These are phyloP conservation scores for Stenotaenia linearis DNA, from an alignment of 2,888 invertebrate genomes.

Conservation along the genomic window DNA sequence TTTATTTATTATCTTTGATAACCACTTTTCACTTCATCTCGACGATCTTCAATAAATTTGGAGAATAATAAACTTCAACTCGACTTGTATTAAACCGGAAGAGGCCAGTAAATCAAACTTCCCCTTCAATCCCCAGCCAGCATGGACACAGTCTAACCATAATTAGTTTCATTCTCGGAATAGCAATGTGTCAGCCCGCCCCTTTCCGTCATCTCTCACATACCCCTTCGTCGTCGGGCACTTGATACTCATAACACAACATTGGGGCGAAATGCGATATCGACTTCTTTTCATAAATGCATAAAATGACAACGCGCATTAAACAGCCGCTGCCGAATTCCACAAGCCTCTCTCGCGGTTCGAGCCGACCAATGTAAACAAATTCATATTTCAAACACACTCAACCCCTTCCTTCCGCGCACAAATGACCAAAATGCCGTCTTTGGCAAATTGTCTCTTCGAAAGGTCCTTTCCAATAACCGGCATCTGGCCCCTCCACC, in stretches of 20 bases:
- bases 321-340: not conserved
- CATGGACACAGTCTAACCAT: not conserved
- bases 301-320: not conserved
- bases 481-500: not conserved
- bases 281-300: not conserved
- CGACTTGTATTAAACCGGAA: not conserved
- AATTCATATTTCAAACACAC: not conserved
- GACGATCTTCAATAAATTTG: too few relatives aligned
- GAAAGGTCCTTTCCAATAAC: not conserved
- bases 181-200: not conserved
- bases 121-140: not conserved
- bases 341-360: not conserved
- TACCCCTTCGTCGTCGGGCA: not conserved
- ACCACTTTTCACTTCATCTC: too few relatives aligned
- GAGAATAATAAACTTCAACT: not conserved
- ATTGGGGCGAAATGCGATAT: not conserved
- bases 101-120: not conserved
- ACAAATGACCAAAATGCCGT: not conserved
- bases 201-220: not conserved
- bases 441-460: not conserved
- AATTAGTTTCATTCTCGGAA: not conserved
- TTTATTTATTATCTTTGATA: too few relatives aligned
- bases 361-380: not conserved
- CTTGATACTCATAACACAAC: not conserved
- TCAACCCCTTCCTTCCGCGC: not conserved